Percentiles rank a stretch among this genome's conserved stretches.
These are phyloP conservation scores for Halcyon smyrnensis DNA, from an alignment of 2,797 vertebrate species.

Conservation along the genomic window DNA sequence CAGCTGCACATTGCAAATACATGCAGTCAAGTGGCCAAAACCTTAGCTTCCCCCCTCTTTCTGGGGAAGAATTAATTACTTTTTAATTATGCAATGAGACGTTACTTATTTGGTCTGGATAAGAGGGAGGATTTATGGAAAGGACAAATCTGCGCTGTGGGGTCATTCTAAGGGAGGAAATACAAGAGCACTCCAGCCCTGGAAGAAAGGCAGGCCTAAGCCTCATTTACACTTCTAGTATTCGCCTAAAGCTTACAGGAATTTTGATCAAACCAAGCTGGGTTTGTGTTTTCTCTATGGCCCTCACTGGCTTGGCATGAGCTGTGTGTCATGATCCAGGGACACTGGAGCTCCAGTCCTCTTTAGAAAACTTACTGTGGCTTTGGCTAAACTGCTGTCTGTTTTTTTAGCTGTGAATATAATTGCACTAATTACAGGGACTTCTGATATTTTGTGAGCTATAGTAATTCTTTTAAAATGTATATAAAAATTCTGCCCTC, in stretches of 20 bases:
- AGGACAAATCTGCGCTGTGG: neutral
- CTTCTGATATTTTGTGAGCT: neutral
- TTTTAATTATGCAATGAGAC: neutral
- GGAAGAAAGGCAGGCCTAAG: neutral
- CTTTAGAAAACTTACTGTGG: neutral
- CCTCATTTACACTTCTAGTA: neutral
- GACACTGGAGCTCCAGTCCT: neutral
- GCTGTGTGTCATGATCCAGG: neutral
- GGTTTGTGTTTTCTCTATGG: neutral
- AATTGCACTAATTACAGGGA: neutral
- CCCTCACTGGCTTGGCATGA: neutral
- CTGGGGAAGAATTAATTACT: neutral
- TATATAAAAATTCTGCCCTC: neutral
- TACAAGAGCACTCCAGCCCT: neutral
- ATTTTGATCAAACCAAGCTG: neutral
- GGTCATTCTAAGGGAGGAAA: neutral
- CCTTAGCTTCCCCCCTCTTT: neutral
- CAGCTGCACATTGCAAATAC: neutral
- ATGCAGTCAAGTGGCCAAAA: neutral
- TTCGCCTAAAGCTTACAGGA: neutral
- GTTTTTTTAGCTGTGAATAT: neutral
- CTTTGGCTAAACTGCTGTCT: neutral
- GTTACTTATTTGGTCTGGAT: neutral
- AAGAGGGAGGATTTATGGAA: neutral
- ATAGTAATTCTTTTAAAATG: neutral